Percentiles rank a stretch among this genome's conserved stretches.
phyloP scores from a whole-genome alignment of 2,113 vertebrate genomes.

The Gymnarchus niloticus region DNA sequence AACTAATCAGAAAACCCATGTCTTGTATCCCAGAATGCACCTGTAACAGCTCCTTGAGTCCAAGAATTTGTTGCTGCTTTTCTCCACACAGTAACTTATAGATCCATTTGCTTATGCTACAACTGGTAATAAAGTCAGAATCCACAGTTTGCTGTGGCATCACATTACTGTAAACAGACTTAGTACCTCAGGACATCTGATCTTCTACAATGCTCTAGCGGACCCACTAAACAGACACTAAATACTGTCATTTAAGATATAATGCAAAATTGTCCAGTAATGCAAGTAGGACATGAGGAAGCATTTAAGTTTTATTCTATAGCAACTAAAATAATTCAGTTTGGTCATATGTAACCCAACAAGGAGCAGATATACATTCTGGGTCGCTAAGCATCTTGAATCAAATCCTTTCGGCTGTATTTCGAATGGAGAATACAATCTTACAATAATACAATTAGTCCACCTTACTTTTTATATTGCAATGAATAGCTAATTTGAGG shows the following conservation, averaged over 20 bases:
- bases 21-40: neutral
- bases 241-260: neutral
- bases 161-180: neutral
- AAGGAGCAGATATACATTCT: neutral
- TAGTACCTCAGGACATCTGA: neutral
- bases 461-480: no score
- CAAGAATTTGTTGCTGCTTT: neutral
- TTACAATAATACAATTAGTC: no score
- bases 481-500: neutral
- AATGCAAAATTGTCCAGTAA: neutral
- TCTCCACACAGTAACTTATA: neutral
- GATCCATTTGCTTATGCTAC: neutral
- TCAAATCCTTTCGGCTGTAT: no score
- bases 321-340: no score
- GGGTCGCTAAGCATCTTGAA: neutral
- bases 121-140: neutral
- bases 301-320: neutral
- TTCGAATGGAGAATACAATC: no score
- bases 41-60: neutral
- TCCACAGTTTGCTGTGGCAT: neutral
- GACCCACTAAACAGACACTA: neutral
- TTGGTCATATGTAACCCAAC: no score
- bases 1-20: neutral
- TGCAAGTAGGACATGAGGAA: neutral
- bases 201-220: neutral